phyloP scores from a whole-genome alignment of 2,113 vertebrate species.

The Ifrita kowaldi region DNA sequence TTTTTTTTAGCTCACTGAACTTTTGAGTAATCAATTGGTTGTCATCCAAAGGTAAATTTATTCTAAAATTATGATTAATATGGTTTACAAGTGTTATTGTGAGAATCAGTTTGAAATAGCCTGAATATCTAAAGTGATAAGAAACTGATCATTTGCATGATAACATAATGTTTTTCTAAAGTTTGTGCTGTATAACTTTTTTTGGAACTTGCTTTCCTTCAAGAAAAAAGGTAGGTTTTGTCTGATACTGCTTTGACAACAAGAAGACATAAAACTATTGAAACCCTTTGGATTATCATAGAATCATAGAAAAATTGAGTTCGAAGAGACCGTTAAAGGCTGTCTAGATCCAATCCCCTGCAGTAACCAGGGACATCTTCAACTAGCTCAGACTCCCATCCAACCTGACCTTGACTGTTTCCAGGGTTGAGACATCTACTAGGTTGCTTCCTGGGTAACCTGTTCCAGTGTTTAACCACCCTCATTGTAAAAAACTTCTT shows the following conservation, averaged over 20 bases:
- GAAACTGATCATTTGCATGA: not conserved
- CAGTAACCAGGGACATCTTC: not conserved
- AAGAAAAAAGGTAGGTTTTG: not conserved
- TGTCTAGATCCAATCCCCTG: not conserved
- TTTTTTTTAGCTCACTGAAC: not conserved
- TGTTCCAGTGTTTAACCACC: not conserved
- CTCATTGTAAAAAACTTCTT: not conserved
- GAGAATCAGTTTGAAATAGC: conserved; percentile 13
- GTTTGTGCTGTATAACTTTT: not conserved
- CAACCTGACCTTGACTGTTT: not conserved
- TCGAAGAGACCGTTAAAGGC: not conserved
- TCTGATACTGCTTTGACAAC: not conserved
- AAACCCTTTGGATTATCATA: not conserved
- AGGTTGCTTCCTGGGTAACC: not conserved
- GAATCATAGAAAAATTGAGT: not conserved
- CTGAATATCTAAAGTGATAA: not conserved
- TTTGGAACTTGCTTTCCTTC: not conserved
- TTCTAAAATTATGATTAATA: conserved; percentile 14
- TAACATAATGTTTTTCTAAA: not conserved
- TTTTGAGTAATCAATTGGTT: not conserved
- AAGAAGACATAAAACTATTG: not conserved
- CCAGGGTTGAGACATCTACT: not conserved
- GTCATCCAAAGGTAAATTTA: not conserved
- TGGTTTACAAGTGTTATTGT: not conserved
- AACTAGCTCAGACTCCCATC: not conserved